phyloP scores from a whole-genome alignment of 2,113 vertebrate species.

The Thalassarche chlororhynchos region DNA sequence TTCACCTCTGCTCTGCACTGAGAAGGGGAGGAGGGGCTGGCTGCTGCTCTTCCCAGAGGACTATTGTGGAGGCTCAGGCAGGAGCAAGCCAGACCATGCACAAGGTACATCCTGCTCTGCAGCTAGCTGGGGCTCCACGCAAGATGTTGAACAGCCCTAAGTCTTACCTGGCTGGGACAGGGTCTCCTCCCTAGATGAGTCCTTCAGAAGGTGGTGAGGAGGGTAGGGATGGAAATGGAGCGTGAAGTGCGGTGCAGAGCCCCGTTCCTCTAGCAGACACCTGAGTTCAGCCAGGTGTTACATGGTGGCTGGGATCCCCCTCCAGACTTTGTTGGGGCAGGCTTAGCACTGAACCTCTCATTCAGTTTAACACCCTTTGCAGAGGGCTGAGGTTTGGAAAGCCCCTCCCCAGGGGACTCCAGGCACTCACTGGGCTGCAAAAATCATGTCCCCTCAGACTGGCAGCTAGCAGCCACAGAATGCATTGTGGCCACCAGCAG shows the following conservation, averaged over 20 bases:
- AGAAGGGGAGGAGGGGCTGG: background rate
- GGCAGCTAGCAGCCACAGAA: background rate
- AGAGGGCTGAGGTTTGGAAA: background rate
- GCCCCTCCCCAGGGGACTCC: background rate
- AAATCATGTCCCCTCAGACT: background rate
- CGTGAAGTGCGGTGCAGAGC: background rate
- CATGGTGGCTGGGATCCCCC: background rate
- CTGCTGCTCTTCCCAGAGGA: background rate
- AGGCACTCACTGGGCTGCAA: background rate
- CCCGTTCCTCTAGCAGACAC: background rate
- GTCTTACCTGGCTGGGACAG: background rate
- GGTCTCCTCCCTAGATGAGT: background rate
- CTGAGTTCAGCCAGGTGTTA: background rate
- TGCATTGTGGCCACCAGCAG: background rate
- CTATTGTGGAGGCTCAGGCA: background rate
- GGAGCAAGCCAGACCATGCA: background rate
- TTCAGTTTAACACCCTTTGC: background rate
- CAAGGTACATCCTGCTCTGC: background rate
- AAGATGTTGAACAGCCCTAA: background rate
- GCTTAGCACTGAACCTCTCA: background rate
- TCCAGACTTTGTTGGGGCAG: background rate
- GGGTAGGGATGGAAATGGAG: background rate
- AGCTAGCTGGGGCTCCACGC: background rate
- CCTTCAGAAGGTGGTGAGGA: background rate
- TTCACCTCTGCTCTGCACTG: background rate